Base-by-base conservation (phyloP, 2,797 vertebrate genomes). In the Chelmon rostratus region DNA sequence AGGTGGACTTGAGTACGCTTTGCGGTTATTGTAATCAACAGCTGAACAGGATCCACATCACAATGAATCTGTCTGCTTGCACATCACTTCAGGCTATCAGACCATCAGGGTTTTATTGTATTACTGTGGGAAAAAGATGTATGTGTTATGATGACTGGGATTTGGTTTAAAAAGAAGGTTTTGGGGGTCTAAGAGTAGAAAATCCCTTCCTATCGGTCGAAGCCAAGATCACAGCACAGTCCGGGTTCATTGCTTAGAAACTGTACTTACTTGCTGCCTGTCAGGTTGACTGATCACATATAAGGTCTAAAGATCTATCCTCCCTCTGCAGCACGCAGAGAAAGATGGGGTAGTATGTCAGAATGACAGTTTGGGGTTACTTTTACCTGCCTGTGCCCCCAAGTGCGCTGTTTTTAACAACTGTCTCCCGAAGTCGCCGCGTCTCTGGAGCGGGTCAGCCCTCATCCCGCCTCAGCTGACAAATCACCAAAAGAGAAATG, bases 281-380 rank as follows among this genome's bases (percentile, higher is more conserved):
- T 70, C 86, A 82, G 47, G 62, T 49, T 86, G 82, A 85, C 78
- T 62, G 87, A 90, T 85, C 53, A 73, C 72, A 73, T 50, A 56
- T 58, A 28, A 8, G 38, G 40, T 73, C 47, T 63, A 52, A 57
- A 73, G 72, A 86, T 89, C 70, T 66, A 69, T 87, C 68, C 63
- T 63, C 42, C 42, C 42, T 73, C 65, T 57, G 69, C 64, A 73
- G 70, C 73, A 47, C 1, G 0, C 50, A 21, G 42, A 66, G 65
- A 73, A 65, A 40, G 76, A 78, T 73, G 49, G 71, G 80, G 40
- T 61, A 40, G 49, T 86, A 71, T 54, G 54, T 89, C 78, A 86
- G 70, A 31, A 19, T 88, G 90, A 92, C 88, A 92, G 76, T 85
- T 83, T 90, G 81, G 69, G 81, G 87, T 90, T 91, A 87, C 66